Evolutionary conservation across 2,797 vertebrate genomes (phyloP), one percentile per base, ranked within the genome.

Genomic region (Erethizon dorsatum): DNA sequence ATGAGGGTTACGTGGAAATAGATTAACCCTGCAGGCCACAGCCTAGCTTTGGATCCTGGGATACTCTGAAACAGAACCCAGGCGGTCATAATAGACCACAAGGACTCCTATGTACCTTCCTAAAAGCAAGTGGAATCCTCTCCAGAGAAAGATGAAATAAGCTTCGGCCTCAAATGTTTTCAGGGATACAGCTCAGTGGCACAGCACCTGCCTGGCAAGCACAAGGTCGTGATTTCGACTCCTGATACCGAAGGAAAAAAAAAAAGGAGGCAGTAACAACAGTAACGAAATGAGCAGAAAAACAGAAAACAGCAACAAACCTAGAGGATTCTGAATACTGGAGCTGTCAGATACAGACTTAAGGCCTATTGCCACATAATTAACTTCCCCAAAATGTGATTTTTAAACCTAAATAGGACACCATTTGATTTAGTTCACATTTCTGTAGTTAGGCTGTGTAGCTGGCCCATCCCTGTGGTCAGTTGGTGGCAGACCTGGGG

Each of bases 91-190:
- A 14, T 14, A 12, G 47, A 79, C 65, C 31, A 61, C 0, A 1
- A 73, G 15, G 9, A 57, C 14, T 18, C 54, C 15, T 22, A 24
- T 24, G 4, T 45, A 54, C 61, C 88, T 88, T 65, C 83, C 63
- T 41, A 41, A 79, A 7, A 71, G 54, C 20, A 63, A 54, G 31
- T 13, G 18, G 15, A 63, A 87, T 87, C 47, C 71, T 69, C 56
- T 63, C 83, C 37, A 65, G 47, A 83, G 41, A 52, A 63, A 88
- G 20, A 57, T 10, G 18, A 37, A 6, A n/a, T 31, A 71, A 84
- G 77, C 56, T 33, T 50, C 83, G 87, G 90, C 37, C 54, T 95
- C 87, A n/a, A 63, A 91, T 79, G 37, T 41, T 41, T 41, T 41
- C 37, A 2, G 37, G 37, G 37, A 41, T 41, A 41, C 37, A 41